These are phyloP conservation scores for Leptura quadrifasciata DNA, from an alignment of 2,888 invertebrate species.

Conservation along the genomic window DNA sequence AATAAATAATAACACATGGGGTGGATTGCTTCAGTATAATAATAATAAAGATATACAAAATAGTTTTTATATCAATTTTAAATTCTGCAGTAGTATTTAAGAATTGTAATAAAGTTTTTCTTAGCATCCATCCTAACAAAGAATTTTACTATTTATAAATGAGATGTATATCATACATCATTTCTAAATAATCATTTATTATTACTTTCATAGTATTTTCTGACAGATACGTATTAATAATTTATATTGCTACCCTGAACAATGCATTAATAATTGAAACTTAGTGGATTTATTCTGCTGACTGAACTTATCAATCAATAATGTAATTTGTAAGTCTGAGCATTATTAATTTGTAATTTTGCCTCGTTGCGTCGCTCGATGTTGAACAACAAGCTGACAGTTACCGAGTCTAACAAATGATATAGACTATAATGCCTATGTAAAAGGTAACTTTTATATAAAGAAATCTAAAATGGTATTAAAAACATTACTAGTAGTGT, in stretches of 20 bases:
- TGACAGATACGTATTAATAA: background rate
- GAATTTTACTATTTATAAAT: background rate
- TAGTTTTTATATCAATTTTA: no score
- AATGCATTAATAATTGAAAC: background rate
- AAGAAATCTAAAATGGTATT: no score
- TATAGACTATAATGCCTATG: background rate
- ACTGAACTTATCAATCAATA: constrained; percentile 7
- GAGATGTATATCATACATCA: background rate
- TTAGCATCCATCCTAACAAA: background rate
- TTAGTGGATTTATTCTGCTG: background rate
- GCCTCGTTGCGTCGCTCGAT: background rate
- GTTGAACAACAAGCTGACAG: background rate
- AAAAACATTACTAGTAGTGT: no score
- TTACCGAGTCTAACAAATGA: background rate
- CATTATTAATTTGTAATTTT: background rate
- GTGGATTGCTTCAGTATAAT: no score
- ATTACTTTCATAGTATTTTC: background rate
- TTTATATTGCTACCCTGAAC: background rate
- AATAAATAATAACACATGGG: no score
- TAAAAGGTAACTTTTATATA: no score
- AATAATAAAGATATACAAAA: no score
- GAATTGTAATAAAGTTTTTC: no score
- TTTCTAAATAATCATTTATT: background rate
- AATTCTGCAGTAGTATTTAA: no score
- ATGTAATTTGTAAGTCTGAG: background rate